Conservation (phyloP, 2,888 invertebrate species). For the Entomobrya multifasciata region DNA sequence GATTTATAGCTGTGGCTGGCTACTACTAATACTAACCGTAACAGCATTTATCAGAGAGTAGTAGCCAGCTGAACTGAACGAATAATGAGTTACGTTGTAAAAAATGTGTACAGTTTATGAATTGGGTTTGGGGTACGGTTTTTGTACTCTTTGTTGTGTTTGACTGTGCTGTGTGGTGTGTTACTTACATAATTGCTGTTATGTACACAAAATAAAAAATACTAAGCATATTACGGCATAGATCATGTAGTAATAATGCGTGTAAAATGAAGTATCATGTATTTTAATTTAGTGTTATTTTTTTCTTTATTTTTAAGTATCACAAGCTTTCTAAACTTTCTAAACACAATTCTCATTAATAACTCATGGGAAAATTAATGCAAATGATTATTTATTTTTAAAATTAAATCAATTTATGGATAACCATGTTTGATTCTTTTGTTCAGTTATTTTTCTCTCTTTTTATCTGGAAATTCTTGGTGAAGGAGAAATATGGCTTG, state of each 20-base stretch:
- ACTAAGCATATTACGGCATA: too few species aligned
- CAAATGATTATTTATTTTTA: too few species aligned
- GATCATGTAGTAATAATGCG: not conserved
- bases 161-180: not conserved
- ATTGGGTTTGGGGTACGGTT: constrained; percentile 29
- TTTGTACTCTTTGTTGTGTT: too few species aligned
- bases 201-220: too few species aligned
- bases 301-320: not conserved
- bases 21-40: constrained; percentile 66
- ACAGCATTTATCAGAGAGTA: constrained; percentile 46
- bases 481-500: too few species aligned
- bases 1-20: constrained; percentile 66
- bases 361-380: not conserved
- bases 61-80: not conserved
- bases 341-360: not conserved
- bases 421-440: too few species aligned
- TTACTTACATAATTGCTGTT: not conserved
- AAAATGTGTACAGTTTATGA: not conserved
- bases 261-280: not conserved
- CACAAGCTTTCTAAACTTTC: not conserved
- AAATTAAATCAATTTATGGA: too few species aligned
- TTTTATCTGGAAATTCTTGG: too few species aligned
- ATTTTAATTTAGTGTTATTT: not conserved
- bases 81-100: not conserved
- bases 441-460: too few species aligned